Evolutionary conservation across 1,140 invertebrate genomes (phyloP).

Genomic region (Drosophila athabasca): DNA sequence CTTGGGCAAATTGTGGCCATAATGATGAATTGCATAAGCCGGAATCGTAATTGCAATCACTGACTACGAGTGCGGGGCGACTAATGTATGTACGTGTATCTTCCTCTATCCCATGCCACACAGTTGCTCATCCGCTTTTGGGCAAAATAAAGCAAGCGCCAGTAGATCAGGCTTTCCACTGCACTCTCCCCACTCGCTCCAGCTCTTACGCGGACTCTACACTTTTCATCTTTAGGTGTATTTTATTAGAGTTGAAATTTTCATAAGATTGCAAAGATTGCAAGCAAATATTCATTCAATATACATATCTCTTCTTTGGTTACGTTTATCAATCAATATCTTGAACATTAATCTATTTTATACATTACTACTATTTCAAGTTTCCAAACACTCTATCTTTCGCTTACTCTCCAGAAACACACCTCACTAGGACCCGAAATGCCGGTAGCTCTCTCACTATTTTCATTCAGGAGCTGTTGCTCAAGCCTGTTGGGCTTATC

Average conservation of each 20-base stretch:
- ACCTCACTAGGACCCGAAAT: neutral
- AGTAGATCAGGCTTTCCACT: too few relatives aligned
- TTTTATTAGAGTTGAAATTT: too few relatives aligned
- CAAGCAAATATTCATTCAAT: too few relatives aligned
- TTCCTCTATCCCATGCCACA: slow-evolving; percentile 1
- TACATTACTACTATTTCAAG: too few relatives aligned
- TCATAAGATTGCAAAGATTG: too few relatives aligned
- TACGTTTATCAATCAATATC: too few relatives aligned
- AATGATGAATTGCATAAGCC: slow-evolving; percentile 78
- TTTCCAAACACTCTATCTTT: neutral
- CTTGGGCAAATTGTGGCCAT: slow-evolving; percentile 65
- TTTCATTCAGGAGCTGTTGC: slow-evolving; percentile 27
- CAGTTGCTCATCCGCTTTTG: slow-evolving; percentile 61
- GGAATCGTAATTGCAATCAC: slow-evolving; percentile 65
- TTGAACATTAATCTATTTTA: too few relatives aligned
- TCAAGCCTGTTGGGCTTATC: slow-evolving; percentile 47
- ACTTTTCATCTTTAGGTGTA: too few relatives aligned
- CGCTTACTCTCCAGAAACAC: neutral
- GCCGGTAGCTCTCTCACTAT: neutral
- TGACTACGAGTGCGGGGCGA: slow-evolving; percentile 29
- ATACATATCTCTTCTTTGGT: too few relatives aligned
- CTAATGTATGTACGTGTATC: neutral
- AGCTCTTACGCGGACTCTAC: too few relatives aligned
- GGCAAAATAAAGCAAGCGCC: slow-evolving; percentile 30
- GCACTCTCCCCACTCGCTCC: too few relatives aligned